Base-by-base conservation (phyloP, 2,888 invertebrate genomes). In the Eupithecia abbreviata region DNA sequence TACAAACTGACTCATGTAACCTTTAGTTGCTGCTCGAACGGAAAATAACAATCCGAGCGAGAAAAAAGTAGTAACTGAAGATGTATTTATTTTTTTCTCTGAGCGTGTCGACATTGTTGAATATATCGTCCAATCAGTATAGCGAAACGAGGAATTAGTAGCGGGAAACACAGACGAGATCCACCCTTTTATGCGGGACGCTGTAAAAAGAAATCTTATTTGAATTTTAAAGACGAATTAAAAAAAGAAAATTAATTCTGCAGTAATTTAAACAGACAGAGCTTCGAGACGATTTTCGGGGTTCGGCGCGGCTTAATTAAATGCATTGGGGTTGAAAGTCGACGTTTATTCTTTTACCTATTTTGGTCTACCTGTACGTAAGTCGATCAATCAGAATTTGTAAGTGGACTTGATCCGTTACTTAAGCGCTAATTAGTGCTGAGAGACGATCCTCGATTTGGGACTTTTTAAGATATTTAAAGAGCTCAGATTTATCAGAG, bases 111-210 rank as follows among this genome's bases (percentile, higher is more conserved):
- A 92, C 91, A 91, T 93, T 93, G 92, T 93, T 94, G 93, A 94
- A 94, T 94, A 95, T 94, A 94, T 94, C 90, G 94, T 92, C 93
- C 94, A 95, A 95, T 95, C 94, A 94, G 94, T 93, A 93, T 90
- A 90, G 89, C 85, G 86, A 87, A 91, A 90, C 88, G 89, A 91
- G 90, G 89, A 94, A 94, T 94, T 93, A 94, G 92, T 92, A 91
- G 84, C 85, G 88, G 86, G 86, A 62, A 62, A 62, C 62, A 62
- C 62, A 88, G 89, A 87, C 89, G 89, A 90, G 89, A 89, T 90
- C 90, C 87, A 93, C 93, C 93, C 92, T 93, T 94, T 94, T 92
- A 92, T 92, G 90, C 90, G 90, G 77, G 42, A 89, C 85, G 81
- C 65, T 62, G 62, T 62, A 62, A 93, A 94, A 92, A 91, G 89